A percentile compares a stretch with the other conserved stretches of the same genome.
These are phyloP conservation scores for Aphelenchoides bicaudatus DNA, from an alignment of 2,888 invertebrate genomes.

Conservation along the genomic window DNA sequence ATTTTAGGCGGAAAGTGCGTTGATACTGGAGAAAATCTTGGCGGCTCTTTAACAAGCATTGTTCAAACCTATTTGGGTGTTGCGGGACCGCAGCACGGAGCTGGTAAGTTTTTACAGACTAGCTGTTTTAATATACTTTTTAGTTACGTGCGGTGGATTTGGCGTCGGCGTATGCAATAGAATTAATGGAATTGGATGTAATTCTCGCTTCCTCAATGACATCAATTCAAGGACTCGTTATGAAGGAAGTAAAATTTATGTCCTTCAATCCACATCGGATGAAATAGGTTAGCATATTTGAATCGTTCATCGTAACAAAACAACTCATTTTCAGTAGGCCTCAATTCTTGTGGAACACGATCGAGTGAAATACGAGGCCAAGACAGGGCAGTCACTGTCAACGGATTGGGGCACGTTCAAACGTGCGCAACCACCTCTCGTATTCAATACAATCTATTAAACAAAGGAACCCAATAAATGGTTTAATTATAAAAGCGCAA, in stretches of 20 bases:
- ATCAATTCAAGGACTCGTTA: too few species aligned
- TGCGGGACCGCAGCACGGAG: conserved; percentile 40
- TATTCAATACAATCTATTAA: conserved; percentile 1
- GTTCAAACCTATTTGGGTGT: conserved; percentile 50
- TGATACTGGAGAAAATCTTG: conserved; percentile 3
- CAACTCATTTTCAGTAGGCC: too few species aligned
- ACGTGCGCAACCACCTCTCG: conserved; percentile 1
- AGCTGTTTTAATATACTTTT: conserved; percentile 57
- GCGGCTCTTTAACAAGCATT: conserved; percentile 49
- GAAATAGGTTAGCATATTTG: too few species aligned
- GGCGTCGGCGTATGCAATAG: background rate
- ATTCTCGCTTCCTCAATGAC: too few species aligned
- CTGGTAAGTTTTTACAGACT: conserved; percentile 55
- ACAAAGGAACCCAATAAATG: background rate
- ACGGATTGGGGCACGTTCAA: conserved; percentile 3
- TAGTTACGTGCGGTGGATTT: conserved; percentile 38
- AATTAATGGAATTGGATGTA: too few species aligned
- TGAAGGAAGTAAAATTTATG: conserved; percentile 10
- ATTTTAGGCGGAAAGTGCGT: conserved; percentile 47
- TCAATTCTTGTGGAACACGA: too few species aligned
- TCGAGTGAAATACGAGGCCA: too few species aligned
- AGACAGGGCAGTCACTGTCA: too few species aligned
- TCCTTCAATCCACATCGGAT: conserved; percentile 2
- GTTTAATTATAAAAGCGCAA: too few species aligned
- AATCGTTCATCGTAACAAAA: too few species aligned